Base-by-base conservation (phyloP, 2,888 invertebrate species). In the Torymus aiolomorphi region DNA sequence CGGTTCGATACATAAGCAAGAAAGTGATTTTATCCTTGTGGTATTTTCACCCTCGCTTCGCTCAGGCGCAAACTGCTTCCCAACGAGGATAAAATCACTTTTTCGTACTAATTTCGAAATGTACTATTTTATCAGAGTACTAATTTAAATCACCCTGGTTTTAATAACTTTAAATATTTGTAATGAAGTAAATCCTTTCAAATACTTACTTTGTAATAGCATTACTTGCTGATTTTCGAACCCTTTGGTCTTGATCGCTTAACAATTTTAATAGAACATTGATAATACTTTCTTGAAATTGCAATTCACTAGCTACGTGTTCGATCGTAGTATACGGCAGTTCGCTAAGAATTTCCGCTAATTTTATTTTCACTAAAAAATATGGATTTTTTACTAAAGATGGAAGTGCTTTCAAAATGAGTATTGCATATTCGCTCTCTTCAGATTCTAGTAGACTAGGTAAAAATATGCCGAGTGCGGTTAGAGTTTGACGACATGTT, bases 281-380 rank as follows among this genome's bases (percentile, higher is more conserved):
- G 63, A 94, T 86, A 51, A 94, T 91, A 84, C 92, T 92, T 80
- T 92, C 92, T 90, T 95, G 94, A 86, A 93, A 93, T 86, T 91
- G 87, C 63, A 87, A 88, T 70, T 87, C 90, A 8, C 90, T 90
- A 71, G 92, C 92, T 52, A 94, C 87, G 85, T 93, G 92, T 83
- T 92, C 89, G 62, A 95, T 90, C 0, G 92, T 91, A 62, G 92
- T 91, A 84, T 93, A 95, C 24, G 94, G 92, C 52, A 95, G 88
- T 80, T 91, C 91, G 49, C 93, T 91, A 59, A 95, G 87, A 18
- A 95, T 88, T 85, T 95, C 94, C 65, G 94, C 90, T 82, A 95
- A 88, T 88, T 94, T 94, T 5, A 96, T 95, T 91, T 95, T 95
- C 66, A 97, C 95, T 70, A 97, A 91, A 95, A 97, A 97, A 89